phyloP scores from a whole-genome alignment of 2,888 invertebrate species.

The Polymixis lichenea region DNA sequence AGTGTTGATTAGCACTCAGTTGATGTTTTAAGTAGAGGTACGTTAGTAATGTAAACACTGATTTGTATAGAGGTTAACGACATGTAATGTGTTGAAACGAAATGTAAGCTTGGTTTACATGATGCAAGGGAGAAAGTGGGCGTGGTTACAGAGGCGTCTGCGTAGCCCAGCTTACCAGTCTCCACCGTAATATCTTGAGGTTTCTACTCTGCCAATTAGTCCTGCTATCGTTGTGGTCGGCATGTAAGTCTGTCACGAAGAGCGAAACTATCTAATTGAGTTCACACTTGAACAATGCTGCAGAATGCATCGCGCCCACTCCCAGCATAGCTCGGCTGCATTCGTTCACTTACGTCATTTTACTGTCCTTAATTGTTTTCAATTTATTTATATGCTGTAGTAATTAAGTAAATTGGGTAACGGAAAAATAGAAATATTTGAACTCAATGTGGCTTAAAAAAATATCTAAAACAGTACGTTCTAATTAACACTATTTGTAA shows the following conservation, averaged over 20 bases:
- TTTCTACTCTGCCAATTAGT: constrained; percentile 74
- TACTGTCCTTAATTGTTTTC: constrained; percentile 50
- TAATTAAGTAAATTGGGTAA: constrained; percentile 29
- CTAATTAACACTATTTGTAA: not conserved
- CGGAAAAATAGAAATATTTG: constrained; percentile 29
- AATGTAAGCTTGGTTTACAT: constrained; percentile 69
- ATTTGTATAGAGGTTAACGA: constrained; percentile 76
- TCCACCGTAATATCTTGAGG: constrained; percentile 51
- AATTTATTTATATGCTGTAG: constrained; percentile 39
- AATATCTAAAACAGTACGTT: not conserved
- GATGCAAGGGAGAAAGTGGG: constrained; percentile 74
- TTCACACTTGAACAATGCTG: constrained; percentile 83
- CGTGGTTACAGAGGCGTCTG: constrained; percentile 62
- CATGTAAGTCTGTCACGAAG: constrained; percentile 71
- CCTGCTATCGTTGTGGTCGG: constrained; percentile 73
- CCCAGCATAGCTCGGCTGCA: constrained; percentile 55
- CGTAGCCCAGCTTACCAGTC: constrained; percentile 29
- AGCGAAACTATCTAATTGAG: constrained; percentile 82
- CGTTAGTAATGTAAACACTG: constrained; percentile 71
- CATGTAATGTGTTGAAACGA: constrained; percentile 72
- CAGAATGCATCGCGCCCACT: constrained; percentile 76
- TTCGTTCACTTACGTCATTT: constrained; percentile 55
- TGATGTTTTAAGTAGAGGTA: constrained; percentile 69
- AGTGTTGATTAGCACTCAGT: constrained; percentile 71
- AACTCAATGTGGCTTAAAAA: constrained; percentile 12